phyloP scores from a whole-genome alignment of 2,888 invertebrate genomes.

The Leptopterna dolabrata region DNA sequence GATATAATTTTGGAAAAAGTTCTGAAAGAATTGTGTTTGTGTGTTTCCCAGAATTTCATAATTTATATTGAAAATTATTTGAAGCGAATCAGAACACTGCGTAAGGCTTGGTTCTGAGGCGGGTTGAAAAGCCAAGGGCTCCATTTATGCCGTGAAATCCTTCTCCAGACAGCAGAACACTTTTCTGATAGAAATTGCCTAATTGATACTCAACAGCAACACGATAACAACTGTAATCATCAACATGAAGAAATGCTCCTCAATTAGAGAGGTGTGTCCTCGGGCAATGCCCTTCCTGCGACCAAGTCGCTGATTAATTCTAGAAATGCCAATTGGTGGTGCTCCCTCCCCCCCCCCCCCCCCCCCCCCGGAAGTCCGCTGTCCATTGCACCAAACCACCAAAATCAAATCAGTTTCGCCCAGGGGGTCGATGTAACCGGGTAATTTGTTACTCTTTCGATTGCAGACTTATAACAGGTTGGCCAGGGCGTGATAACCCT shows the following conservation, averaged over 20 bases:
- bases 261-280: not conserved
- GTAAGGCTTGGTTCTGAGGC: no score
- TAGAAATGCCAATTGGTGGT: not conserved
- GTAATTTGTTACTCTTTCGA: slow-evolving; percentile 20
- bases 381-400: no score
- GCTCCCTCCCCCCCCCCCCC: no score
- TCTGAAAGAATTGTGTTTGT: no score
- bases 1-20: no score
- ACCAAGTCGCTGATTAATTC: not conserved
- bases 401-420: not conserved
- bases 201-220: not conserved
- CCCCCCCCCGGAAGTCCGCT: no score
- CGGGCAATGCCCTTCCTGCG: not conserved
- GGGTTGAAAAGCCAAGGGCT: not conserved
- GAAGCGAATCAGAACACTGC: no score
- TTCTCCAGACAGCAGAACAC: not conserved
- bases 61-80: no score
- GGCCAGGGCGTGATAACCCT: slow-evolving; percentile 10
- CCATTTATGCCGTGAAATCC: not conserved
- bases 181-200: not conserved
- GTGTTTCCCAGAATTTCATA: no score
- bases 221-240: not conserved
- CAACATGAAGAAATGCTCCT: not conserved
- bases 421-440: not conserved
- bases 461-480: slow-evolving; percentile 29